Percentiles rank a stretch among this genome's conserved stretches.
Evolutionary conservation across 1,140 invertebrate species (phyloP).

Genomic region (Apis florea): DNA sequence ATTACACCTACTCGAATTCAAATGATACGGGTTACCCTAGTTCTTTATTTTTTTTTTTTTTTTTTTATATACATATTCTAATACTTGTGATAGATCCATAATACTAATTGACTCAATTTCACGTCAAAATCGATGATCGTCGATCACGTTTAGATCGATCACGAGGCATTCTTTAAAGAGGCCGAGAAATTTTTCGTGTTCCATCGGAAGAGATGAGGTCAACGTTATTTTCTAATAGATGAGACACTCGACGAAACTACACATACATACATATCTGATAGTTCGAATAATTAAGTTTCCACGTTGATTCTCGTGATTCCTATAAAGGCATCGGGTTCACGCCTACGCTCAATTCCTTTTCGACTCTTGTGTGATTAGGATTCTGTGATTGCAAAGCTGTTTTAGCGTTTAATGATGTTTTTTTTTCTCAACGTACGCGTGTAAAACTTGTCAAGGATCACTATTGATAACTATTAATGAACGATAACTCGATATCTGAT

Average conservation of each 20-base stretch:
- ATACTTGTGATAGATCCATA: not conserved
- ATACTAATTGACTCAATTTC: not conserved
- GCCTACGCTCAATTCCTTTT: constrained; percentile 51
- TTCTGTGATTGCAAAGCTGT: constrained; percentile 39
- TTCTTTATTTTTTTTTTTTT: not conserved
- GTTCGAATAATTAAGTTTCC: constrained; percentile 49
- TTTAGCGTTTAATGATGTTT: constrained; percentile 31
- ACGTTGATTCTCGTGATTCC: constrained; percentile 51
- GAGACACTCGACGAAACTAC: constrained; percentile 38
- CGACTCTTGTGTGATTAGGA: constrained; percentile 30
- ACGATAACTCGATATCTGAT: not conserved
- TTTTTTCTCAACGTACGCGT: not conserved
- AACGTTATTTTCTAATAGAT: constrained; percentile 54
- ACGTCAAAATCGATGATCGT: not conserved
- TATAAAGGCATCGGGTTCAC: constrained; percentile 44
- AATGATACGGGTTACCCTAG: constrained; percentile 5
- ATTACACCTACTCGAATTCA: constrained; percentile 23
- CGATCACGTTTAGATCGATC: not conserved
- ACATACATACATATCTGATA: constrained; percentile 22
- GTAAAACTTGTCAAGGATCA: constrained; percentile 3
- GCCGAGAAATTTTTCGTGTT: constrained; percentile 14
- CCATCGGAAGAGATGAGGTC: constrained; percentile 40
- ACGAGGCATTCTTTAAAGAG: not conserved
- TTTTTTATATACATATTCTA: not conserved
- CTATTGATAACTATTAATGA: constrained; percentile 5